phyloP scores from a whole-genome alignment of 2,888 invertebrate genomes.

The Danaus chrysippus region DNA sequence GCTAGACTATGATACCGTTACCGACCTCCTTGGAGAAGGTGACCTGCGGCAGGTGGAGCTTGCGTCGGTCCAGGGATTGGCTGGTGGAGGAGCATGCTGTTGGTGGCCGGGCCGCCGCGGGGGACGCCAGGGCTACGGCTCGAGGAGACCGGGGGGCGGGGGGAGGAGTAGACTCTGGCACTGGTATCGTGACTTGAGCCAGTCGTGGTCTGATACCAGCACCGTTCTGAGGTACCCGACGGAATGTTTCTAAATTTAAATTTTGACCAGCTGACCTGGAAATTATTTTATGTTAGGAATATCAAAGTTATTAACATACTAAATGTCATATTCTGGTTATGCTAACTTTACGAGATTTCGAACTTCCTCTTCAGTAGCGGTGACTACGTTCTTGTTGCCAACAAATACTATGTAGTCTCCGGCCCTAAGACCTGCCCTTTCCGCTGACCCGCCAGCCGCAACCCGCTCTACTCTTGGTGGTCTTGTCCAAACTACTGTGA shows the following conservation, averaged over 20 bases:
- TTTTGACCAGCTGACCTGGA: conserved; percentile 84
- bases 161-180: conserved; percentile 64
- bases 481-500: conserved; percentile 93
- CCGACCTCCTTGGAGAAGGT: conserved; percentile 95
- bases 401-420: conserved; percentile 94
- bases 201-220: conserved; percentile 51
- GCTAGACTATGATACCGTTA: conserved; percentile 89
- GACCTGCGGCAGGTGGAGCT: conserved; percentile 87
- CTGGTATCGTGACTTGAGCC: conserved; percentile 53
- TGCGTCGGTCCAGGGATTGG: conserved; percentile 79
- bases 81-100: conserved; percentile 86
- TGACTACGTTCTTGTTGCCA: conserved; percentile 91
- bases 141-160: conserved; percentile 66
- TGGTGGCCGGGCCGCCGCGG: conserved; percentile 78
- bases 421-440: conserved; percentile 88
- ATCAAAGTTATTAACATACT: conserved; percentile 40
- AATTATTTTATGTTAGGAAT: conserved; percentile 24
- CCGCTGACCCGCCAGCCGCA: conserved; percentile 89
- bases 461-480: conserved; percentile 92
- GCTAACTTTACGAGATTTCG: conserved; percentile 82
- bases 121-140: conserved; percentile 56
- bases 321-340: neutral
- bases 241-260: conserved; percentile 85
- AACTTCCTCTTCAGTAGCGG: conserved; percentile 84
- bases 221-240: conserved; percentile 75